Percentiles rank a stretch among this genome's conserved stretches.
Evolutionary conservation across 2,888 invertebrate species (phyloP).

Genomic region (Brachypalpus laphriformis): DNA sequence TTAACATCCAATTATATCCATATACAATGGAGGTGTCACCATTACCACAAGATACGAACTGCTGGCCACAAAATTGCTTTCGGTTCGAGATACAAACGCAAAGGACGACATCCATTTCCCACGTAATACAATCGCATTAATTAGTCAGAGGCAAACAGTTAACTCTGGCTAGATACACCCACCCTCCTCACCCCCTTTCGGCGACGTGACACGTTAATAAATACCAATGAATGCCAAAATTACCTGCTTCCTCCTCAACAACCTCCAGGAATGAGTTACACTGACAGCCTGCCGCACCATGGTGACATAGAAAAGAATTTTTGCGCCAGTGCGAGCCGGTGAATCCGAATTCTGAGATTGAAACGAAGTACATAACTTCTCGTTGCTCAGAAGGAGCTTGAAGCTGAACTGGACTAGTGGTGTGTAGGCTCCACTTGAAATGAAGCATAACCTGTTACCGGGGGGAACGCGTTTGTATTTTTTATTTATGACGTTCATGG

Average conservation of each 20-base stretch:
- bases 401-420: not conserved
- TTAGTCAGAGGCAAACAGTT: slow-evolving; percentile 65
- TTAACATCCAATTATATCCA: slow-evolving; percentile 57
- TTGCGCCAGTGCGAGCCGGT: slow-evolving; percentile 14
- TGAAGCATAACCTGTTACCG: slow-evolving; percentile 58
- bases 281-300: slow-evolving; percentile 50
- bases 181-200: not conserved
- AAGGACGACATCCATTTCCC: slow-evolving; percentile 42
- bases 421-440: slow-evolving; percentile 7
- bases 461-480: slow-evolving; percentile 37
- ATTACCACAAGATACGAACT: slow-evolving; percentile 64
- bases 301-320: slow-evolving; percentile 53
- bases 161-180: slow-evolving; percentile 34
- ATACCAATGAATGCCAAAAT: slow-evolving; percentile 65
- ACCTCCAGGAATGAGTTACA: slow-evolving; percentile 39
- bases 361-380: slow-evolving; percentile 33
- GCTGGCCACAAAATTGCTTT: slow-evolving; percentile 56
- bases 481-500: slow-evolving; percentile 37
- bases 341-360: slow-evolving; percentile 33
- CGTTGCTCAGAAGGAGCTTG: slow-evolving; percentile 13
- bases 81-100: slow-evolving; percentile 41
- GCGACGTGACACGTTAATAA: slow-evolving; percentile 53
- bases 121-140: slow-evolving; percentile 63
- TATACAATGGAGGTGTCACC: slow-evolving; percentile 64
- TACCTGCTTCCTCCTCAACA: slow-evolving; percentile 59